Evolutionary conservation across 2,797 vertebrate genomes (phyloP).

Genomic region (Acanthurus tractus): DNA sequence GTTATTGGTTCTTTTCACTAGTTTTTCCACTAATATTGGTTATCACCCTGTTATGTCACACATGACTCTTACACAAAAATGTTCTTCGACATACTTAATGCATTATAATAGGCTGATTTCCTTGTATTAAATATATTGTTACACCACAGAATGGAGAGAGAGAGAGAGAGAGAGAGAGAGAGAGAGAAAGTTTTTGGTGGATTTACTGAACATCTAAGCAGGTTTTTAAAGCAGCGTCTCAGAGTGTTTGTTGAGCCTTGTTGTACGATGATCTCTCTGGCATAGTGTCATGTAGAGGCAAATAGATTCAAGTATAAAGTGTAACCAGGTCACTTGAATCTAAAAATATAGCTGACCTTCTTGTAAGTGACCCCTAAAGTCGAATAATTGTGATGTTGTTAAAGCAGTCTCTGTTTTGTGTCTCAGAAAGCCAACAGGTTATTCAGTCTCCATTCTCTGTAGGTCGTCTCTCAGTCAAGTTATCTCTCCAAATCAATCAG

Average conservation of each 20-base stretch:
- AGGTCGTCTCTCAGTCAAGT: constrained; percentile 71
- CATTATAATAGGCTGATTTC: too few species aligned
- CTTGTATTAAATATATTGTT: background rate
- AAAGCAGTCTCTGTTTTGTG: constrained; percentile 1
- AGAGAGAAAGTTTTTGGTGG: too few species aligned
- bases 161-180: too few species aligned
- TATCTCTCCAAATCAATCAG: constrained; percentile 73
- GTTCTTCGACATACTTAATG: too few species aligned
- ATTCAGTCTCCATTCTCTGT: constrained; percentile 56
- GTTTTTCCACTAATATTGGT: too few species aligned
- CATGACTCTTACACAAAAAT: too few species aligned
- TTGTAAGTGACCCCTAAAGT: too few species aligned
- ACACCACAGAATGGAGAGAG: too few species aligned
- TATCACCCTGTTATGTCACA: too few species aligned
- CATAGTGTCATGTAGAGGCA: background rate
- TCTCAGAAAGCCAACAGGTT: constrained; percentile 31
- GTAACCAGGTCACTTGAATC: background rate
- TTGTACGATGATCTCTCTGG: background rate
- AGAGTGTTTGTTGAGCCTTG: background rate
- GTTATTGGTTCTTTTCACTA: too few species aligned
- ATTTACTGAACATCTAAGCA: background rate
- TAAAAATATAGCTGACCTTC: background rate
- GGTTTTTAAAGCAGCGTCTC: background rate
- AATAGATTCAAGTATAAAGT: background rate
- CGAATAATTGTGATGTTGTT: background rate